phyloP scores from a whole-genome alignment of 2,888 invertebrate species.

The Cantharis lateralis region DNA sequence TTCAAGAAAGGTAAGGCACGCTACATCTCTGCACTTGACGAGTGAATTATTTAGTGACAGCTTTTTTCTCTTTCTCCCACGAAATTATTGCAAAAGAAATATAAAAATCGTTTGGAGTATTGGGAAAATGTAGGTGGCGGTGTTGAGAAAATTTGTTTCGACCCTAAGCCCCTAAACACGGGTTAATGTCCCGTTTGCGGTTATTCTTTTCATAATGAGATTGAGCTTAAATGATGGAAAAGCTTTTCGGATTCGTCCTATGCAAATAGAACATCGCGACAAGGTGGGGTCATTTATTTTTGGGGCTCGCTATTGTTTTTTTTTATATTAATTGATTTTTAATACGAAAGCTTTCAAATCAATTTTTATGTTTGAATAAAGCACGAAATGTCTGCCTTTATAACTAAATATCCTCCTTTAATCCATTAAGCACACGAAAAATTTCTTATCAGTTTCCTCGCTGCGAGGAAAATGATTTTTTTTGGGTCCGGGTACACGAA shows the following conservation, averaged over 20 bases:
- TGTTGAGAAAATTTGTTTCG: background rate
- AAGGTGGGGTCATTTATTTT: background rate
- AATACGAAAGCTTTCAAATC: constrained; percentile 2
- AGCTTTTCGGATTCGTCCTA: background rate
- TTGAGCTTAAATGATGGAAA: background rate
- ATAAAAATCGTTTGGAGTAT: background rate
- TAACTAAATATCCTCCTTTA: background rate
- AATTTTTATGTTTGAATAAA: constrained; percentile 1
- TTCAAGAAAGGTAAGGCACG: constrained; percentile 4
- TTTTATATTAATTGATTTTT: background rate
- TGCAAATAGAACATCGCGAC: background rate
- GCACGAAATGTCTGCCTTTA: constrained; percentile 1
- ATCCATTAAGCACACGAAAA: background rate
- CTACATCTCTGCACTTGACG: constrained; percentile 4
- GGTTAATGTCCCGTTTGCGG: background rate
- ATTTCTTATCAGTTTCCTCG: background rate
- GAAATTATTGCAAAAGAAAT: background rate
- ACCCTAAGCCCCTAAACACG: background rate
- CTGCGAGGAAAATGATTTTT: background rate
- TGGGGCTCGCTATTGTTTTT: background rate
- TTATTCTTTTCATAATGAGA: background rate
- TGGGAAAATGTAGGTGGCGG: background rate
- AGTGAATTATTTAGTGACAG: constrained; percentile 5
- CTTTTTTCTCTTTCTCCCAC: background rate
- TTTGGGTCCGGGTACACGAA: background rate